Base-by-base conservation (phyloP, 2,888 invertebrate species). In the Scelioninae gen. 1 region DNA sequence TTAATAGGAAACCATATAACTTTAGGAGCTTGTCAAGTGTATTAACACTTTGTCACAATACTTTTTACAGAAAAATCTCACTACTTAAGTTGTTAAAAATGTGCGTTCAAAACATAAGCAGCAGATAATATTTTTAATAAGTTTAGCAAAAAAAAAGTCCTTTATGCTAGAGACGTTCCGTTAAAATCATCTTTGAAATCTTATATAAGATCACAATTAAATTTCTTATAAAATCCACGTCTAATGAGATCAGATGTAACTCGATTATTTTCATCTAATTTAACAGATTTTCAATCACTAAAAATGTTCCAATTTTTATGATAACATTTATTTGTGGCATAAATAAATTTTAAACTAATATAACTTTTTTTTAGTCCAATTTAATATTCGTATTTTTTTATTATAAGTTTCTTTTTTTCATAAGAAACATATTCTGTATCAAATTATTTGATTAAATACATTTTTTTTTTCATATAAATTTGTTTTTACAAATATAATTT, bases 1-100 rank as follows among this genome's bases (percentile, higher is more conserved):
- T 47, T 80, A 80, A 74, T 74, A 68, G 47, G 80, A 80, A 80
- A 74, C 80, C 80, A 58, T 80, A 80, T 63, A 80, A 80, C 80
- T 74, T 68, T 68, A 74, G 62, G 53, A 80, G 66, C 72, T 80
- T 74, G 72, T 60, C 47, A 79, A 68, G 51, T 53, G 45, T 34
- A 45, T 60, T 72, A 10, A 13, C 45, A 79, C 58, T 66, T 66
- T 63, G 62, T 43, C 62, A 56, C 55, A 47, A 11, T 9, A 4
- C 6, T 10, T 29, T 58, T 16, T n/a, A 9, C 34, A 23, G 10
- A 63, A 55, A 13, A 38, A 55, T 72, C 29, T 11, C 40, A 10
- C 31, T 31, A 34, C 40, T 72, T 63, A 31, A 38, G 38, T 4
- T 43, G 15, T 6, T 40, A 9, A 40, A 45, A 72, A 62, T 72